Conservation (phyloP, 2,888 invertebrate genomes). For the Metopia argyrocephala region DNA sequence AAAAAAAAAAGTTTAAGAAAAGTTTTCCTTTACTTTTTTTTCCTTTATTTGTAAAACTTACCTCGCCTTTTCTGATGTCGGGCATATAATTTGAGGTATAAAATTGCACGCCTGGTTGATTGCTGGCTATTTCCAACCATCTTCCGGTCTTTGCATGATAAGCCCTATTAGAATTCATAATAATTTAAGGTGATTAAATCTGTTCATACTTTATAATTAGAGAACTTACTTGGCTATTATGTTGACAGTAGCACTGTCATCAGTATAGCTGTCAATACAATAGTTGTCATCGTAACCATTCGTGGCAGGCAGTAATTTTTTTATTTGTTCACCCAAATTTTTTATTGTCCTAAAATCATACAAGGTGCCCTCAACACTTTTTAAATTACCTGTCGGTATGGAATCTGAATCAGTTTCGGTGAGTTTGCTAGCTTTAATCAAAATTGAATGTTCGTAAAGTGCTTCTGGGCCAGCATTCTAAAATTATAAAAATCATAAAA, state of each 20-base stretch:
- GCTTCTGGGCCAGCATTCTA: conserved; percentile 83
- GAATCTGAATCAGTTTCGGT: conserved; percentile 85
- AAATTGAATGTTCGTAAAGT: conserved; percentile 84
- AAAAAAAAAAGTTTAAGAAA: neutral
- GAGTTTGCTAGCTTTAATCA: conserved; percentile 87
- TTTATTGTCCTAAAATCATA: conserved; percentile 87
- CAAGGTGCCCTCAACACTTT: conserved; percentile 84
- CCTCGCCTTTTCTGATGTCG: conserved; percentile 78
- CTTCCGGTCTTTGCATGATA: conserved; percentile 85
- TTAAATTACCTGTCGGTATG: conserved; percentile 86
- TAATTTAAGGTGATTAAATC: conserved; percentile 15
- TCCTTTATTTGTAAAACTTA: conserved; percentile 53
- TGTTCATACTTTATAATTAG: neutral
- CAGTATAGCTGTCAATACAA: conserved; percentile 87
- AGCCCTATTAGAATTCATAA: conserved; percentile 78
- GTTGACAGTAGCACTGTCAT: conserved; percentile 72
- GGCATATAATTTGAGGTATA: conserved; percentile 91
- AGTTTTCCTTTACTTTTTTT: neutral
- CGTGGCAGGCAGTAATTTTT: conserved; percentile 82
- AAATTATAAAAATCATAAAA: conserved; percentile 51
- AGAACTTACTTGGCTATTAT: conserved; percentile 82
- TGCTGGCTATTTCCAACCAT: conserved; percentile 87
- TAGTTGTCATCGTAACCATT: conserved; percentile 92
- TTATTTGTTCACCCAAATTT: conserved; percentile 83
- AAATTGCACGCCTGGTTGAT: conserved; percentile 94